phyloP scores from a whole-genome alignment of 2,797 vertebrate species.

The Gambusia yucatana region DNA sequence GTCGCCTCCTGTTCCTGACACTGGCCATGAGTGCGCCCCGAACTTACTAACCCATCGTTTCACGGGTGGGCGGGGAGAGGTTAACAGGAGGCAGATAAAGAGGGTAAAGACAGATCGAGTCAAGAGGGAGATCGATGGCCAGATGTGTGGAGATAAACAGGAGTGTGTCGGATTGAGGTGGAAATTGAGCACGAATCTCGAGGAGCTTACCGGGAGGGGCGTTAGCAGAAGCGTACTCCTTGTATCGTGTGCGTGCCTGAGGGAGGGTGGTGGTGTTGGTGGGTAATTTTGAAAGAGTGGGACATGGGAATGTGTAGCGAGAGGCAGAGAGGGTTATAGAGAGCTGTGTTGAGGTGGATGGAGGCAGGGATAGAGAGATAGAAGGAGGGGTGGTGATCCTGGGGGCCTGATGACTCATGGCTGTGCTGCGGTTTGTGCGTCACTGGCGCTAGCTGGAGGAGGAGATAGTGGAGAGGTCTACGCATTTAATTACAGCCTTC shows the following conservation, averaged over 20 bases:
- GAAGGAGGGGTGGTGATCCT: slow-evolving; percentile 87
- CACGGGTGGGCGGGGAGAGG: slow-evolving; percentile 61
- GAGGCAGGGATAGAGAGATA: slow-evolving; percentile 81
- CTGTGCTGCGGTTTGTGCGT: slow-evolving; percentile 87
- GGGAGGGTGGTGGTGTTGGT: slow-evolving; percentile 40
- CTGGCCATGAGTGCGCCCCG: slow-evolving; percentile 44
- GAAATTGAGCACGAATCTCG: slow-evolving; percentile 64
- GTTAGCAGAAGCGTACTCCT: slow-evolving; percentile 25
- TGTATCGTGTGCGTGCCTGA: slow-evolving; percentile 41
- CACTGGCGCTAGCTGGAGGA: slow-evolving; percentile 87
- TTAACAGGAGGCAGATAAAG: slow-evolving; percentile 68
- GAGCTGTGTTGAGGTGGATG: slow-evolving; percentile 74
- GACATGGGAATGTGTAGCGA: slow-evolving; percentile 76
- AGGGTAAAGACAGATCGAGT: slow-evolving; percentile 65
- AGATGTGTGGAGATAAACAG: slow-evolving; percentile 67
- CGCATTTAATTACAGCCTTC: slow-evolving; percentile 89
- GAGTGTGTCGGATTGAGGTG: slow-evolving; percentile 62
- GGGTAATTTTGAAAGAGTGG: slow-evolving; percentile 74
- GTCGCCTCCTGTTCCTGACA: slow-evolving; percentile 33
- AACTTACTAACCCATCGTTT: slow-evolving; percentile 66
- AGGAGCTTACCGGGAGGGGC: slow-evolving; percentile 49
- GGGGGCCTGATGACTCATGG: slow-evolving; percentile 88
- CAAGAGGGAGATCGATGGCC: slow-evolving; percentile 54
- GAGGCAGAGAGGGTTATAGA: slow-evolving; percentile 76
- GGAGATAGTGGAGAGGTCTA: slow-evolving; percentile 88